Evolutionary conservation across 2,113 vertebrate species (phyloP).

Genomic region (Crotophaga sulcirostris): DNA sequence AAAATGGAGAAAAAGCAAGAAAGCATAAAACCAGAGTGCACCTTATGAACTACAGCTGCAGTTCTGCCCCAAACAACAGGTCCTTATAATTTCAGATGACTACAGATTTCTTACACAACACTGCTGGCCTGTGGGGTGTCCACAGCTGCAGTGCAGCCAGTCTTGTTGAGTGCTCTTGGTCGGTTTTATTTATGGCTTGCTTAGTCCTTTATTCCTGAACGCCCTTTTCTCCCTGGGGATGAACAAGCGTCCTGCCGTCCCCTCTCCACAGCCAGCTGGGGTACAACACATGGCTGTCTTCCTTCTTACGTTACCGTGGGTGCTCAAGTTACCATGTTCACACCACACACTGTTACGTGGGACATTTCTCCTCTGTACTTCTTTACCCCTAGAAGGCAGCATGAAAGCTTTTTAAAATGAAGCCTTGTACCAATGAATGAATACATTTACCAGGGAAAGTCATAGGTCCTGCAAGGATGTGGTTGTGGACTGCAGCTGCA

Average conservation of each 20-base stretch:
- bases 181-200: neutral
- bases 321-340: neutral
- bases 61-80: neutral
- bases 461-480: neutral
- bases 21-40: neutral
- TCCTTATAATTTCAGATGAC: neutral
- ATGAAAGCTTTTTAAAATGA: neutral
- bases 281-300: too few relatives aligned
- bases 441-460: neutral
- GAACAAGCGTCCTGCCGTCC: neutral
- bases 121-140: too few relatives aligned
- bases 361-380: neutral
- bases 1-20: neutral
- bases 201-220: neutral
- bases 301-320: neutral
- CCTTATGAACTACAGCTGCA: neutral
- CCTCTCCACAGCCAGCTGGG: neutral
- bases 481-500: neutral
- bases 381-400: neutral
- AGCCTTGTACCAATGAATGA: neutral
- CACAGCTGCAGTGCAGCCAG: neutral
- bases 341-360: neutral
- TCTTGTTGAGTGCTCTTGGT: neutral
- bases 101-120: neutral
- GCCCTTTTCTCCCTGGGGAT: neutral